Evolutionary conservation across 2,888 invertebrate species (phyloP), one percentile per base, ranked within the genome.

Genomic region (Mycalesis mineus): DNA sequence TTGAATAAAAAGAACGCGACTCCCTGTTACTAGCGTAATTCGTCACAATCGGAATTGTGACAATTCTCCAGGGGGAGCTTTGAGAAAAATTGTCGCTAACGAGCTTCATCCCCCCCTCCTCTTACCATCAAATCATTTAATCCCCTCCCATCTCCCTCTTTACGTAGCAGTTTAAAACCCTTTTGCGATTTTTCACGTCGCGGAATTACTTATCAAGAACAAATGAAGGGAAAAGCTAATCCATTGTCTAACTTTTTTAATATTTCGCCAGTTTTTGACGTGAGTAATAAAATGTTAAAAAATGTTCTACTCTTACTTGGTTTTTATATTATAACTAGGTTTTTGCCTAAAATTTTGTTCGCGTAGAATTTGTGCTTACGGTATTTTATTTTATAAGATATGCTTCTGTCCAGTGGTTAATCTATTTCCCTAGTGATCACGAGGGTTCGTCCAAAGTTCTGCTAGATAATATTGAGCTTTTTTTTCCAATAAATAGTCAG

Each of bases 41-140:
- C 85, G 81, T 88, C 84, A 87, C 83, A 87, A 84, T 86, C 84
- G 81, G 80, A 81, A 86, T 85, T 84, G 83, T 87, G 80, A 86
- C 87, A 80, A 87, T 84, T 82, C 85, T 75, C 82, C 70, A 68
- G 80, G 77, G 82, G 81, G 75, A 80, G 85, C 86, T 88, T 86
- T 87, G 85, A 86, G 87, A 87, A 88, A 88, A 88, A 88, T 84
- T 86, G 84, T 84, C 84, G 80, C 84, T 88, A 88, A 87, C 87
- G 88, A 88, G 87, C 88, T 85, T 78, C 77, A 17, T 42, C 14
- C 41, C 52, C 66, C 67, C 65, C 67, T 61, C 71, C 82, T 70
- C 76, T 71, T 72, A 74, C 58, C 58, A 58, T 60, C 57, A 42
- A 42, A 52, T 52, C 52, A 41, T 51, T 61, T 55, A 58, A 58